Evolutionary conservation across 2,888 invertebrate genomes (phyloP).

Genomic region (Aleiodes testaceus): DNA sequence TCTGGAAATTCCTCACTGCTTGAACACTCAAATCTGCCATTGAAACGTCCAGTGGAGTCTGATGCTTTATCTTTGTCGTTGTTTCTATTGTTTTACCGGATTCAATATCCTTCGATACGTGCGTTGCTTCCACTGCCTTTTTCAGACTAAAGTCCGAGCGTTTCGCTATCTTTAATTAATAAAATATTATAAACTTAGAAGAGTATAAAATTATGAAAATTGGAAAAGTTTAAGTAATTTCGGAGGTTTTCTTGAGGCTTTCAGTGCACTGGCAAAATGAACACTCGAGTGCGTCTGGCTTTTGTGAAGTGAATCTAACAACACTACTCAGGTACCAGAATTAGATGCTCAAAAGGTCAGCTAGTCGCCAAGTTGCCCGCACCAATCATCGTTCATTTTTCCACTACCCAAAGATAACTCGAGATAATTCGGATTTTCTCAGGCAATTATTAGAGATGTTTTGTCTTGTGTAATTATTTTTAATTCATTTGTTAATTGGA

Average conservation of each 20-base stretch:
- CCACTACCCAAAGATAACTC: constrained; percentile 11
- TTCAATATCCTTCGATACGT: constrained; percentile 79
- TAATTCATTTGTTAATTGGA: no score
- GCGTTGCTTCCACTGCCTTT: constrained; percentile 78
- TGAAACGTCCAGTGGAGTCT: constrained; percentile 37
- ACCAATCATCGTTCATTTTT: constrained; percentile 54
- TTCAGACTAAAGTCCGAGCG: constrained; percentile 78
- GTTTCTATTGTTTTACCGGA: constrained; percentile 52
- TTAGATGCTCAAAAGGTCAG: constrained; percentile 70
- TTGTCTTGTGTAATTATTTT: no score
- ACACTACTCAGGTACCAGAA: constrained; percentile 58
- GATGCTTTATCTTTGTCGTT: constrained; percentile 50
- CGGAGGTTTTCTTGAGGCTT: not conserved
- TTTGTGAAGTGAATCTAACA: constrained; percentile 48
- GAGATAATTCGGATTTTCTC: not conserved
- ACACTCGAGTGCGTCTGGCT: constrained; percentile 54
- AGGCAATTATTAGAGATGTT: not conserved
- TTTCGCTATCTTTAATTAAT: constrained; percentile 72
- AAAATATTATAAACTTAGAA: constrained; percentile 10
- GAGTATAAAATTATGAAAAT: no score
- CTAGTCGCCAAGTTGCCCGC: constrained; percentile 63
- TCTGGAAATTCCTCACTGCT: constrained; percentile 63
- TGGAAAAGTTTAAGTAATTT: not conserved
- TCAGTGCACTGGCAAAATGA: constrained; percentile 44
- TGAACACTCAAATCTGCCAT: constrained; percentile 62